Evolutionary conservation across 2,888 invertebrate species (phyloP), one percentile per base, ranked within the genome.

Genomic region (Heliconius ismenius): DNA sequence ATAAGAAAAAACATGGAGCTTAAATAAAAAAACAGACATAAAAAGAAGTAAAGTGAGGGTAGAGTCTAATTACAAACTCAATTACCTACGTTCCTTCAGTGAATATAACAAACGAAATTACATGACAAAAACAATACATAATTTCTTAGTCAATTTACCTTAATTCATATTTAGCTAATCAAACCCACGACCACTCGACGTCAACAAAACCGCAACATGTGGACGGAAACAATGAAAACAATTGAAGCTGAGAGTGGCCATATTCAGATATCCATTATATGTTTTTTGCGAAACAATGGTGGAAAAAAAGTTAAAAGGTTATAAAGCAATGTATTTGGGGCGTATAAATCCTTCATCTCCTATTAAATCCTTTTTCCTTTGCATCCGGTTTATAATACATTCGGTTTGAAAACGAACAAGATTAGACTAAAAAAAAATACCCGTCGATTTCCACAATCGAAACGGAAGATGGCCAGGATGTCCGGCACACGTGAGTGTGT

Each of bases 381-480:
- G 58, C 43, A 58, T 72, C 73, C 72, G 65, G 73, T 60, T 64
- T 70, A 76, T 72, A n/a, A 72, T 73, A 73, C 73, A 73, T 76
- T 58, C 43, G 39, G 65, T 58, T 70, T 58, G 60, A 73, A 69
- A 65, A 73, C 28, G 24, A 72, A 76, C 60, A 49, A 74, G 69
- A 77, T 77, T 74, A 69, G 69, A 64, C 18, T 36, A 67, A 13
- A 10, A 58, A 43, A 15, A n/a, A 49, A 21, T 18, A 21, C 9
- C 9, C 36, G 63, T 63, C 49, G 49, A 65, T 65, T 76, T 76
- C 43, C 60, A 36, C 24, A 62, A 73, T 73, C 72, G 76, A 58
- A 73, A 64, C 36, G 77, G 77, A 73, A 72, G 60, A 73, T 62
- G 28, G 54, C 26, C 79, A 78, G 79, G 79, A 79, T 49, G 67